These are phyloP conservation scores for Stomatorhinus walkeri DNA, from an alignment of 2,797 vertebrate species.

Conservation along the genomic window DNA sequence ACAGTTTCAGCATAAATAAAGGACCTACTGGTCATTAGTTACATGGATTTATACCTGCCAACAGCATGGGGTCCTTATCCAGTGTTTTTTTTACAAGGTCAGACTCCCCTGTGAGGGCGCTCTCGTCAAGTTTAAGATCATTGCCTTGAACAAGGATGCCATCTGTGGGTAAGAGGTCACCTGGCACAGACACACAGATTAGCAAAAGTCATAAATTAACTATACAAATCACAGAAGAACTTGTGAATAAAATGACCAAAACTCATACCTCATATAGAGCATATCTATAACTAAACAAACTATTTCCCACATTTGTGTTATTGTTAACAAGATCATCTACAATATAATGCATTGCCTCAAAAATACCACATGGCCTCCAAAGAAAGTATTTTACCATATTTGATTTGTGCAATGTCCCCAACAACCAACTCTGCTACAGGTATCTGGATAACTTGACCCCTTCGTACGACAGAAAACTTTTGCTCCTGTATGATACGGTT, in stretches of 20 bases:
- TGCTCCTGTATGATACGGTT: slow-evolving; percentile 96
- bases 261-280: neutral
- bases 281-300: neutral
- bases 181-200: slow-evolving; percentile 49
- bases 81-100: slow-evolving; percentile 90
- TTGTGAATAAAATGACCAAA: neutral
- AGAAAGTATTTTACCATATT: slow-evolving; percentile 74
- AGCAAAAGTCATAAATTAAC: neutral
- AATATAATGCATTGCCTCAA: neutral
- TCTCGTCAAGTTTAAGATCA: slow-evolving; percentile 97
- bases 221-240: neutral
- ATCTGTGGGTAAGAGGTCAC: slow-evolving; percentile 92
- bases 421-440: slow-evolving; percentile 93
- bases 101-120: slow-evolving; percentile 94
- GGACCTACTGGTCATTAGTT: neutral
- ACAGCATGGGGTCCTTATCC: slow-evolving; percentile 88
- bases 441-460: slow-evolving; percentile 91
- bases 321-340: neutral
- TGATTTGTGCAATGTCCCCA: slow-evolving; percentile 93
- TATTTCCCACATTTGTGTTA: neutral
- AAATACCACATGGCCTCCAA: neutral
- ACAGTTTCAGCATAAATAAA: neutral
- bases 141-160: slow-evolving; percentile 95
- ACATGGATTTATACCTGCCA: slow-evolving; percentile 71
- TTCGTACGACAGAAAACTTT: slow-evolving; percentile 91